Evolutionary conservation across 2,113 vertebrate genomes (phyloP), one percentile per base, ranked within the genome.

Genomic region (Carlito syrichta): DNA sequence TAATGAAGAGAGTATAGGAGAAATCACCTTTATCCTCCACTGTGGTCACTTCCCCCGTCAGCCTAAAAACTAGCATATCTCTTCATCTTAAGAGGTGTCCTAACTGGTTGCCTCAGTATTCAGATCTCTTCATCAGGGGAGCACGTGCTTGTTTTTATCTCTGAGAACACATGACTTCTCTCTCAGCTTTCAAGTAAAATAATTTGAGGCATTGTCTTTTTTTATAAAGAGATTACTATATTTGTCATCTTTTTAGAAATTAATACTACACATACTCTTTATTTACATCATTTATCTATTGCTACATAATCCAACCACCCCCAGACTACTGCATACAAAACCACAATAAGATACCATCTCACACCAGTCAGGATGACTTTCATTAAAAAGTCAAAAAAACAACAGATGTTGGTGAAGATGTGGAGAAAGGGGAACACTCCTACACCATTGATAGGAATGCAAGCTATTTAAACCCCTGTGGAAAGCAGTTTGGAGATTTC

Each of bases 241-340:
- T 91, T 95, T 11, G 35, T 86, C 22, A 60, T 63, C 32, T 85
- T 86, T 91, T 86, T 95, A 89, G 84, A 89, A 95, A 94, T 68
- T 60, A 45, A 23, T 86, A 45, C 30, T 50, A 88, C 14, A 35
- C 6, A 73, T 76, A 92, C 19, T 82, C 87, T 96, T 52, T 4
- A n/a, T 79, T 77, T 76, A n/a, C 77, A 82, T 91, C 35, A 68
- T 89, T 60, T 97, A 77, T 78, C 45, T 94, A 23, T 68, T 95
- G 54, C 81, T 89, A 38, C 23, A 5, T 58, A n/a, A 71, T 32
- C 56, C 79, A 58, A 76, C 58, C 73, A 95, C 35, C 3, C 9
- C 54, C 62, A 74, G 43, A 83, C 63, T 92, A n/a, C n/a, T n/a
- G n/a, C n/a, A n/a, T n/a, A n/a, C n/a, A n/a, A n/a, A n/a, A n/a